A percentile compares a stretch with the other conserved stretches of the same genome.
Evolutionary conservation across 2,888 invertebrate genomes (phyloP).

Genomic region (Dromius quadrimaculatus): DNA sequence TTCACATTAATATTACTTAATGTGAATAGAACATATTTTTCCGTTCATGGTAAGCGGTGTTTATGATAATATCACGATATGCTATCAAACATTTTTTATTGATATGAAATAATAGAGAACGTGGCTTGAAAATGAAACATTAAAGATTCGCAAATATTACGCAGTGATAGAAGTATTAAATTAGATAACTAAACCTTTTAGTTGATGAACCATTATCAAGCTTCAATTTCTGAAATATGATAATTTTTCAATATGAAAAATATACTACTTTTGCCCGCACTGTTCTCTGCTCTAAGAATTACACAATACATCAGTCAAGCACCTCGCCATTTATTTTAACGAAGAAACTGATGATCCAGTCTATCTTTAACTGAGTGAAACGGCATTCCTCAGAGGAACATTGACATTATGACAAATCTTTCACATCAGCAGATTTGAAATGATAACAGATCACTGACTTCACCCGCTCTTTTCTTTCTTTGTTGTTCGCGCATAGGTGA

Average conservation of each 20-base stretch:
- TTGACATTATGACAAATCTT: slow-evolving; percentile 25
- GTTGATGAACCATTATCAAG: no score
- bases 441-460: slow-evolving; percentile 36
- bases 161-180: no score
- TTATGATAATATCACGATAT: slow-evolving; percentile 15
- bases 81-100: slow-evolving; percentile 4
- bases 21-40: neutral
- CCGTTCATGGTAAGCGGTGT: slow-evolving; percentile 16
- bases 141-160: neutral
- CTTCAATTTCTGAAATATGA: no score
- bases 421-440: slow-evolving; percentile 29
- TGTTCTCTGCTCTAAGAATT: neutral
- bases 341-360: slow-evolving; percentile 35
- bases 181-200: no score
- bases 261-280: no score
- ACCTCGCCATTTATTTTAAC: neutral
- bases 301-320: slow-evolving; percentile 10
- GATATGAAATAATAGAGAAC: neutral
- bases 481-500: slow-evolving; percentile 20
- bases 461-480: slow-evolving; percentile 8
- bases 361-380: slow-evolving; percentile 11
- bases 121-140: slow-evolving; percentile 8
- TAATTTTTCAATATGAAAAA: no score
- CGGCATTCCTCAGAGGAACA: slow-evolving; percentile 20
- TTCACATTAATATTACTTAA: slow-evolving; percentile 6